Base-by-base conservation (phyloP, 2,888 invertebrate genomes). In the Rugalucina vietnamica region DNA sequence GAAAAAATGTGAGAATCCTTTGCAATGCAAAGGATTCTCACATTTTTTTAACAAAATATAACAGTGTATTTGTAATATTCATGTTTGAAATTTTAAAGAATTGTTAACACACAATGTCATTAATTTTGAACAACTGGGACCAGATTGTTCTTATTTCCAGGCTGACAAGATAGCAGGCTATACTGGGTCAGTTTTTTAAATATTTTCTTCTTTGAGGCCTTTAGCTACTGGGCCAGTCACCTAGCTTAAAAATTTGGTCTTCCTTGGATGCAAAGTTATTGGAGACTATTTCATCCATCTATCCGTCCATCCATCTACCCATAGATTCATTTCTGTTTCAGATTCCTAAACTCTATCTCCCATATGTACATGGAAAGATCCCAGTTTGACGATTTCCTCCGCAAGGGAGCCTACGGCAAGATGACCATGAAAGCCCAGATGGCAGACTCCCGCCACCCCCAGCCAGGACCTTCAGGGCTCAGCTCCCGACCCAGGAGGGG, bases 281-380 rank as follows among this genome's bases (percentile, higher is more conserved):
- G 49, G 49, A 49, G 49, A 18, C 12, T 14, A 18, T 49, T 49
- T 12, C 14, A 49, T 18, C 10, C 10, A 21, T 29, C 10, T 5
- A 69, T 32, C 24, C 21, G 18, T 49, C 12, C 18, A 49, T 18
- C 12, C n/a, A n/a, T n/a, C n/a, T n/a, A n/a, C n/a, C n/a, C n/a
- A n/a, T n/a, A n/a, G n/a, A n/a, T n/a, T n/a, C n/a, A 43, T 43
- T 43, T 18, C 18, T n/a, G 49, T 57, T 34, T 29, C 82, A 90
- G 92, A 37, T 91, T 95, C 36, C 88, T 95, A 72, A 90, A 93
- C 71, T 93, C 93, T 71, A 92, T 95, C 76, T 94, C 93, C 73
- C 91, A 93, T 81, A 93, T 94, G 69, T 94, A 94, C 88, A 93
- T 93, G 88, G 93, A 94, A 21, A 89, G 90, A 34, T 91, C 91